Conservation (phyloP, 2,797 vertebrate genomes). For the Melanotaenia boesemani region DNA sequence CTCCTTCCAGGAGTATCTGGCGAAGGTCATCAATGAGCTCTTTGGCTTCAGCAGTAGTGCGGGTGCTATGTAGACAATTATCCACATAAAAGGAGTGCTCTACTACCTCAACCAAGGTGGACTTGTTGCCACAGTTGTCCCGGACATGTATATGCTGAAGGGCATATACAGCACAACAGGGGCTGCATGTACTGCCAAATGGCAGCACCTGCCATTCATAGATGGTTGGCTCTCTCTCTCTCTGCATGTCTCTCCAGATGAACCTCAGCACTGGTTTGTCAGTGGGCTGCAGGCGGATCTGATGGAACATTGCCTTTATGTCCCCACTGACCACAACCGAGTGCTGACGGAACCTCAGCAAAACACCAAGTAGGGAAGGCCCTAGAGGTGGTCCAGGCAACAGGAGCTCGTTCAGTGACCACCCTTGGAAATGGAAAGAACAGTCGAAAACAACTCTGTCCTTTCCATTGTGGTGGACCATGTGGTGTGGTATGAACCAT, state of each 20-base stretch:
- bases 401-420: conserved; percentile 9
- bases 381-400: background rate
- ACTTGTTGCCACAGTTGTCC: background rate
- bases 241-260: background rate
- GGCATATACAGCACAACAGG: background rate
- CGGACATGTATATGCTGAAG: background rate
- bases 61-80: conserved; percentile 14
- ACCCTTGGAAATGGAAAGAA: background rate
- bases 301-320: conserved; percentile 15
- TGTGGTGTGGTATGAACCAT: background rate
- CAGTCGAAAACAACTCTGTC: conserved; percentile 19
- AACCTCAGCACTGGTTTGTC: background rate
- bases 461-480: conserved; percentile 17
- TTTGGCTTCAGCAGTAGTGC: background rate
- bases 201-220: too few relatives aligned
- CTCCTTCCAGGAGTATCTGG: background rate
- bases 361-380: background rate
- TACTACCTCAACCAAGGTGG: background rate
- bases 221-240: too few relatives aligned
- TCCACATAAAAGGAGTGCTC: conserved; percentile 23
- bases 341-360: background rate
- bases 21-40: background rate
- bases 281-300: background rate
- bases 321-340: background rate
- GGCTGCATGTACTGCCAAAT: background rate